A percentile compares a stretch with the other conserved stretches of the same genome.
Evolutionary conservation across 2,113 vertebrate species (phyloP).

Genomic region (Galbula dea): DNA sequence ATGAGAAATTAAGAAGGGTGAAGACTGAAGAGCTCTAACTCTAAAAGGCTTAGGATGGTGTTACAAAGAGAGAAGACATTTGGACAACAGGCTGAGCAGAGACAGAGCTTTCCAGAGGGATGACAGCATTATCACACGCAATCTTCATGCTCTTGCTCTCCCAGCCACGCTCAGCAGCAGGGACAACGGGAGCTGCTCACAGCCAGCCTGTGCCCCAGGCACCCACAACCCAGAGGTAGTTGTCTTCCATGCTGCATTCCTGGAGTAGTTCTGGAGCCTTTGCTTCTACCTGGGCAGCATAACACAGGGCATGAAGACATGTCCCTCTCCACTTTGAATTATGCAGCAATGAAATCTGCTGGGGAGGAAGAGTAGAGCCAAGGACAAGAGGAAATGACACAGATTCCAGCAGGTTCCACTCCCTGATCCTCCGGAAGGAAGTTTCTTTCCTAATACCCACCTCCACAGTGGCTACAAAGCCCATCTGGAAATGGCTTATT

Average conservation of each 20-base stretch:
- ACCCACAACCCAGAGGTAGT: background rate
- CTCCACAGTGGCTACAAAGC: conserved; percentile 37
- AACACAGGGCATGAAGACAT: background rate
- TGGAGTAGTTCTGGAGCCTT: background rate
- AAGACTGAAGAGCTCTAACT: background rate
- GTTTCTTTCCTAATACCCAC: conserved; percentile 60
- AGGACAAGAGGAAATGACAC: conserved; percentile 66
- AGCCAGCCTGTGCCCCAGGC: background rate
- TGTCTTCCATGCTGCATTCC: background rate
- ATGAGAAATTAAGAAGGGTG: background rate
- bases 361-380: conserved; percentile 52
- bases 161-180: background rate
- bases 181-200: background rate
- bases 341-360: background rate
- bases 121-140: background rate
- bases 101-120: conserved; percentile 22
- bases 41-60: conserved; percentile 12
- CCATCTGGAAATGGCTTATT: conserved; percentile 48
- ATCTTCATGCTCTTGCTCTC: background rate
- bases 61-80: conserved; percentile 9
- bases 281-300: background rate
- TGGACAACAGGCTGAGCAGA: conserved; percentile 29
- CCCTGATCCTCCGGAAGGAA: conserved; percentile 70
- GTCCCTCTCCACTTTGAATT: background rate
- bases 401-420: conserved; percentile 62